phyloP scores from a whole-genome alignment of 2,113 vertebrate genomes.

The Corvus moneduloides region DNA sequence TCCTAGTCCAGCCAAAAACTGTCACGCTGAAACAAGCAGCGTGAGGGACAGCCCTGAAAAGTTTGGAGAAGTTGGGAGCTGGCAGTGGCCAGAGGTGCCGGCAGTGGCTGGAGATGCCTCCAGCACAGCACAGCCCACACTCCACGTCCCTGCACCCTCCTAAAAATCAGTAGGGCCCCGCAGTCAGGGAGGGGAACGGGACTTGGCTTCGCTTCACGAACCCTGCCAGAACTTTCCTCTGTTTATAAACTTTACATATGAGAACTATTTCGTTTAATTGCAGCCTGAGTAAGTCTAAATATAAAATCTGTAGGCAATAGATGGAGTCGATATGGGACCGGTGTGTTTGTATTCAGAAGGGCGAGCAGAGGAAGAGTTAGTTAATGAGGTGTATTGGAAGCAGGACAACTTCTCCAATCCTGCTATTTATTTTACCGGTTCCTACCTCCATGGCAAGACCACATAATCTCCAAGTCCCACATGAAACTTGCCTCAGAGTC shows the following conservation, averaged over 20 bases:
- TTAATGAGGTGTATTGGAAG: conserved; percentile 53
- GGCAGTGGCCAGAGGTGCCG: accelerated
- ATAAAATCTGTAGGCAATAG: conserved; percentile 48
- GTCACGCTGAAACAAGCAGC: background rate
- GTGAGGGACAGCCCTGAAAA: background rate
- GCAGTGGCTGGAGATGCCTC: background rate
- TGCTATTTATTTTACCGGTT: conserved; percentile 54
- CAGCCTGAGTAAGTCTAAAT: conserved; percentile 35
- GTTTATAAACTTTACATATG: conserved; percentile 57
- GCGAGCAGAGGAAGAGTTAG: conserved; percentile 30
- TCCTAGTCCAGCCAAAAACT: background rate
- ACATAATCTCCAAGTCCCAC: conserved; percentile 59
- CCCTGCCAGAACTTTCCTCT: conserved; percentile 42
- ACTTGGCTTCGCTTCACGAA: background rate
- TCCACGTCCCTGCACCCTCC: background rate
- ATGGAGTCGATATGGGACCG: background rate
- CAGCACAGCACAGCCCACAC: background rate
- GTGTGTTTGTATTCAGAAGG: conserved; percentile 48
- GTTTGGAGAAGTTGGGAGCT: background rate
- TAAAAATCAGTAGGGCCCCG: background rate
- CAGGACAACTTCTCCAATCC: conserved; percentile 21
- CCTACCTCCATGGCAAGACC: conserved; percentile 46
- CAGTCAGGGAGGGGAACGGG: background rate
- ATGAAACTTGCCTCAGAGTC: conserved; percentile 53
- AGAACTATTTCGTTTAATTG: conserved; percentile 61